These are phyloP conservation scores for Blastobasis lacticolella DNA, from an alignment of 2,888 invertebrate genomes.

Conservation along the genomic window DNA sequence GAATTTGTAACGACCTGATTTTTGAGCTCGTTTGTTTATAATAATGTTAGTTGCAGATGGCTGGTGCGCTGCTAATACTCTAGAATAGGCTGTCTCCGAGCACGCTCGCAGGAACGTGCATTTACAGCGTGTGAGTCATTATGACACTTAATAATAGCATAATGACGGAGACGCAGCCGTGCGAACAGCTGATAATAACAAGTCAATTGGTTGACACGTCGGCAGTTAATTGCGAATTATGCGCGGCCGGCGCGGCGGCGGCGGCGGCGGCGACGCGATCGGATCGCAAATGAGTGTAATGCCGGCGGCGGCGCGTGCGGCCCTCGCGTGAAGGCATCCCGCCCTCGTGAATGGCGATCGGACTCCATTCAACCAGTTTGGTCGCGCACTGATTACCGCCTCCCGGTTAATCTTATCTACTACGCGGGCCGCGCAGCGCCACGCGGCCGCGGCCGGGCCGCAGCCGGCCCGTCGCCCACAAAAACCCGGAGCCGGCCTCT, in stretches of 20 bases:
- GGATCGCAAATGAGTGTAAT: constrained; percentile 27
- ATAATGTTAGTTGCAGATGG: constrained; percentile 2
- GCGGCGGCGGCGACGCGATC: constrained; percentile 21
- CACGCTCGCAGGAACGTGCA: not conserved
- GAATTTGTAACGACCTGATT: constrained; percentile 35
- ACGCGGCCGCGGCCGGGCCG: constrained; percentile 36
- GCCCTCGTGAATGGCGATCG: constrained; percentile 57
- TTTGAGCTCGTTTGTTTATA: constrained; percentile 12
- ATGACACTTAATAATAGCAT: constrained; percentile 11
- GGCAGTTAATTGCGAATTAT: constrained; percentile 32
- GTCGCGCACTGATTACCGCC: constrained; percentile 69
- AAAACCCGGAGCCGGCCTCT: constrained; percentile 41
- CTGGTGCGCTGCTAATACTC: not conserved
- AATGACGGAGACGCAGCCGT: constrained; percentile 20
- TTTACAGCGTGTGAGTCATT: constrained; percentile 2
- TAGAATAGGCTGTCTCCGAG: not conserved
- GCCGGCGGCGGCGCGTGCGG: constrained; percentile 14
- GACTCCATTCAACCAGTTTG: constrained; percentile 65
- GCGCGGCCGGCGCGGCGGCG: constrained; percentile 22
- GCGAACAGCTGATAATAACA: constrained; percentile 31
- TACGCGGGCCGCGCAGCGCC: constrained; percentile 43
- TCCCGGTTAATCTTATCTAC: constrained; percentile 66
- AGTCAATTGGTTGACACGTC: constrained; percentile 22
- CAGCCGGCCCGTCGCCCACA: constrained; percentile 35
- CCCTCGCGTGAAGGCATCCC: constrained; percentile 63